Percentiles rank a stretch among this genome's conserved stretches.
These are phyloP conservation scores for Bostrychus sinensis DNA, from an alignment of 2,113 vertebrate species.

Conservation along the genomic window DNA sequence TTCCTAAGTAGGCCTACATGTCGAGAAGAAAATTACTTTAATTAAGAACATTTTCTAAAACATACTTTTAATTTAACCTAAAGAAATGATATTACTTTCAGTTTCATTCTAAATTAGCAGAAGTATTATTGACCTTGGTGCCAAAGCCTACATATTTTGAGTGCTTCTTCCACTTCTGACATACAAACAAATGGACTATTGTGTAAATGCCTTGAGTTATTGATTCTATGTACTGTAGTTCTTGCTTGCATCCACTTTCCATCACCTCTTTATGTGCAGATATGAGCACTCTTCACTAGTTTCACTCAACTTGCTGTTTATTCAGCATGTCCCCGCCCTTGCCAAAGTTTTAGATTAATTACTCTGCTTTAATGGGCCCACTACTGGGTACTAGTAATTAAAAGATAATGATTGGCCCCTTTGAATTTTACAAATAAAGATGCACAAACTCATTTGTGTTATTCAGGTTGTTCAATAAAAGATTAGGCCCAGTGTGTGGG, in stretches of 20 bases:
- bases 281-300: slow-evolving; percentile 66
- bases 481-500: slow-evolving; percentile 54
- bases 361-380: slow-evolving; percentile 76
- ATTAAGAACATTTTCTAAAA: too few species aligned
- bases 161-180: too few species aligned
- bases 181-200: slow-evolving; percentile 18
- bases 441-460: slow-evolving; percentile 74
- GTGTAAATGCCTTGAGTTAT: slow-evolving; percentile 16
- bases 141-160: too few species aligned
- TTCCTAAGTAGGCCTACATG: too few species aligned
- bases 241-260: slow-evolving; percentile 60
- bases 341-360: slow-evolving; percentile 79
- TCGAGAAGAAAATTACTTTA: too few species aligned
- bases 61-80: too few species aligned
- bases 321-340: slow-evolving; percentile 48
- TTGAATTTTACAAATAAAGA: slow-evolving; percentile 81
- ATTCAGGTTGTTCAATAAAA: slow-evolving; percentile 75
- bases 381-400: slow-evolving; percentile 79
- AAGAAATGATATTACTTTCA: too few species aligned
- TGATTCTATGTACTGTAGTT: slow-evolving; percentile 37
- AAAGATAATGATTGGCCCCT: slow-evolving; percentile 83
- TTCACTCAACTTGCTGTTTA: slow-evolving; percentile 73
- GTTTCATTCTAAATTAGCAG: too few species aligned
- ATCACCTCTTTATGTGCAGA: slow-evolving; percentile 61
- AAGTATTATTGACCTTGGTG: too few species aligned